These are phyloP conservation scores for Dascyllus trimaculatus DNA, from an alignment of 2,113 vertebrate genomes.

Conservation along the genomic window DNA sequence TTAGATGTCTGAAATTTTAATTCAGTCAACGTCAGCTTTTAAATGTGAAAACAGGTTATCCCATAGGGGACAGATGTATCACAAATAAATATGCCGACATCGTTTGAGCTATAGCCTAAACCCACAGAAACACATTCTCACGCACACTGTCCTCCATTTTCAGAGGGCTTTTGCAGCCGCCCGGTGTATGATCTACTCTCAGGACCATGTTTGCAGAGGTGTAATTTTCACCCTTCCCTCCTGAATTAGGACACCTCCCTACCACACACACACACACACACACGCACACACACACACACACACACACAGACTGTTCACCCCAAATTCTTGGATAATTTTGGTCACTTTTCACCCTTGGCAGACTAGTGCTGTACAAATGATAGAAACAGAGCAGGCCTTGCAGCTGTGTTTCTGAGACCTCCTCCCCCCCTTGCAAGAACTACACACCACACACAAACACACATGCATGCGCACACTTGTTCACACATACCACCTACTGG, in stretches of 20 bases:
- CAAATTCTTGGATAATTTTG: conserved; percentile 89
- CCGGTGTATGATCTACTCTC: conserved; percentile 69
- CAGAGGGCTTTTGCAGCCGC: conserved; percentile 72
- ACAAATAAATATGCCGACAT: conserved; percentile 1
- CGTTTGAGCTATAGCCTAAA: not conserved
- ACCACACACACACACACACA: conserved; percentile 29
- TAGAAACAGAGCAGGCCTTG: conserved; percentile 89
- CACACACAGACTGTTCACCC: conserved; percentile 19
- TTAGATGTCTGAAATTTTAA: too few relatives aligned
- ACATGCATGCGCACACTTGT: conserved; percentile 20
- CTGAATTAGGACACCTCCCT: conserved; percentile 73
- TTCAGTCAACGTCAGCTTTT: not conserved
- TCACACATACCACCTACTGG: conserved; percentile 61
- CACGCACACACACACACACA: conserved; percentile 24
- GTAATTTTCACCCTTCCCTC: conserved; percentile 89
- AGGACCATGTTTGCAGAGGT: conserved; percentile 86
- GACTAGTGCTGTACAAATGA: conserved; percentile 89
- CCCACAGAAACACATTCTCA: conserved; percentile 35
- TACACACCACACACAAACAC: conserved; percentile 32
- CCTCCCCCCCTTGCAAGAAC: conserved; percentile 46
- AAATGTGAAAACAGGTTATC: too few relatives aligned
- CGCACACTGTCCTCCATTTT: conserved; percentile 33
- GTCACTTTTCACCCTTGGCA: conserved; percentile 88
- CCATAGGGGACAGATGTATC: too few relatives aligned
- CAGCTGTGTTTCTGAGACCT: conserved; percentile 84